Conservation (phyloP, 2,113 vertebrate genomes). For the Rallus limicola region DNA sequence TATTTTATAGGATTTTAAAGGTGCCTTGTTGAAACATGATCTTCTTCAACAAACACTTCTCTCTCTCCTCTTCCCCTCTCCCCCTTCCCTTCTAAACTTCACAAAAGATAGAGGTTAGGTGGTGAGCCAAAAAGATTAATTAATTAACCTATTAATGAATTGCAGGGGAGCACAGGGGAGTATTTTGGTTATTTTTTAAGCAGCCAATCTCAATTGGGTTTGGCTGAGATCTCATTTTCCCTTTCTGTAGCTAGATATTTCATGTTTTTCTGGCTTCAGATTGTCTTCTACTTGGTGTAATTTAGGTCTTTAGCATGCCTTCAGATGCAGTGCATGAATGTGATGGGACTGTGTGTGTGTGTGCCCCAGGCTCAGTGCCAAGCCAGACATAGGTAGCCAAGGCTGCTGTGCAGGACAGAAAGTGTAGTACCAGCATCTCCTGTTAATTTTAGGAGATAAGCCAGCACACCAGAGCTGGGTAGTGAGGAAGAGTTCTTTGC, state of each 20-base stretch:
- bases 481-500: background rate
- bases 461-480: background rate
- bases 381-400: background rate
- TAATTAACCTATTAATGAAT: background rate
- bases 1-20: slow-evolving; percentile 69
- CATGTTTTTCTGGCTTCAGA: background rate
- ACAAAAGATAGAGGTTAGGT: background rate
- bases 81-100: slow-evolving; percentile 15
- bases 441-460: background rate
- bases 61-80: background rate
- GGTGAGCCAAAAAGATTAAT: background rate
- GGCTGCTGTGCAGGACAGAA: background rate
- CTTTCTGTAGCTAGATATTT: background rate
- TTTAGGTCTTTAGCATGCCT: fast-evolving
- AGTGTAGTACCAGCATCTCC: fast-evolving
- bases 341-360: fast-evolving
- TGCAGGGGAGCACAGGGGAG: background rate
- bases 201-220: background rate
- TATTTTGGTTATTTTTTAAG: background rate
- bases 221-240: background rate
- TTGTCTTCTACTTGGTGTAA: background rate
- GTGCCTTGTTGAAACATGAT: slow-evolving; percentile 72
- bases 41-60: slow-evolving; percentile 23
- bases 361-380: background rate
- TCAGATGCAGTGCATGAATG: fast-evolving